A percentile compares a stretch with the other conserved stretches of the same genome.
Conservation (phyloP, 2,888 invertebrate species). For the Cephus nigrinus region DNA sequence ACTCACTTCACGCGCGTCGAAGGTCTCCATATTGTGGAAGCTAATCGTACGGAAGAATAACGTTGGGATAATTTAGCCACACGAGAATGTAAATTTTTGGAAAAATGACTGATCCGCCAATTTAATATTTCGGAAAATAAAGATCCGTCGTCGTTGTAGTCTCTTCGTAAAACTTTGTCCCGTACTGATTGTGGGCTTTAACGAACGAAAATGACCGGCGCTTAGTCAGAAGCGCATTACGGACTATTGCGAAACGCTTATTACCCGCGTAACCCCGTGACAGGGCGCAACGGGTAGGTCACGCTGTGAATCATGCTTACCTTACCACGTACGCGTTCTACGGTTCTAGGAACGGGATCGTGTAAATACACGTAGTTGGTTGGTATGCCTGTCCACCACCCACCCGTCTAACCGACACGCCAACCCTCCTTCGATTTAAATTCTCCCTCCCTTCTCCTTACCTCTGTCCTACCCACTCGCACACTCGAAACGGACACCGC, state of each 20-base stretch:
- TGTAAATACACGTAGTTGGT: constrained; percentile 22
- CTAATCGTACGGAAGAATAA: too few species aligned
- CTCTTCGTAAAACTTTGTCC: background rate
- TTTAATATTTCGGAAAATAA: too few species aligned
- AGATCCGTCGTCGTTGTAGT: background rate
- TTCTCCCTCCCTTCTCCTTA: background rate
- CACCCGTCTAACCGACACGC: background rate
- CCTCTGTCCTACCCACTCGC: background rate
- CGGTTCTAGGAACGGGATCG: constrained; percentile 41
- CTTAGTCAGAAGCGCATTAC: constrained; percentile 28
- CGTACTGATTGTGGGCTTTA: background rate
- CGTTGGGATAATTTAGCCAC: too few species aligned
- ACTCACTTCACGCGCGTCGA: too few species aligned
- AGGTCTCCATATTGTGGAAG: too few species aligned
- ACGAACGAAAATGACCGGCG: background rate
- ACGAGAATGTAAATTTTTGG: too few species aligned
- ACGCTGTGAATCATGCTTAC: constrained; percentile 48
- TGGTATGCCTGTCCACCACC: background rate
- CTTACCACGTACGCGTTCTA: constrained; percentile 38
- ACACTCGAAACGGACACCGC: background rate
- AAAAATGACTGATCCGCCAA: too few species aligned
- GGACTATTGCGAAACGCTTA: constrained; percentile 42
- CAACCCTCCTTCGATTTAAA: constrained; percentile 14
- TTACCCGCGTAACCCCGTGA: constrained; percentile 25
- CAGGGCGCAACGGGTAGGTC: constrained; percentile 23